Evolutionary conservation across 2,113 vertebrate genomes (phyloP).

Genomic region (Apteryx owenii): DNA sequence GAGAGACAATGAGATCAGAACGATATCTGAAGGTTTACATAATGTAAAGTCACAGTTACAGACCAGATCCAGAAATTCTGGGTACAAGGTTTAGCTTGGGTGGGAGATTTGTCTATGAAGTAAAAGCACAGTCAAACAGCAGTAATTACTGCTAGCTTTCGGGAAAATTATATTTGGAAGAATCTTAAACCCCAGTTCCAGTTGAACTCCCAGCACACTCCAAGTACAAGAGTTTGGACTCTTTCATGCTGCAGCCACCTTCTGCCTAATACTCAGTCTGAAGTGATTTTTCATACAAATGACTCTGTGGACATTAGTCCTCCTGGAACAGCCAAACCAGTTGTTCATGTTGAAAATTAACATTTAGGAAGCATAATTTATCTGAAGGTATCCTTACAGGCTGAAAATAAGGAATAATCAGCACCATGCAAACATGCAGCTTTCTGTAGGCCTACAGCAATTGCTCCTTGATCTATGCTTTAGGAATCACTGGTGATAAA

Average conservation of each 20-base stretch:
- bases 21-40: rapidly evolving
- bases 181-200: neutral
- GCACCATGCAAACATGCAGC: rapidly evolving
- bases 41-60: rapidly evolving
- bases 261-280: neutral
- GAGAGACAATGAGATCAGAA: neutral
- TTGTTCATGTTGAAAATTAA: neutral
- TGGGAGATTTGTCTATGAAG: neutral
- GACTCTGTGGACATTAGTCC: neutral
- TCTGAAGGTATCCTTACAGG: neutral
- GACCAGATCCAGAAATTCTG: neutral
- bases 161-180: neutral
- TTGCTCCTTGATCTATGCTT: neutral
- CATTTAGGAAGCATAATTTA: neutral
- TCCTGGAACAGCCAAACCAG: neutral
- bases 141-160: neutral
- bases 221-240: neutral
- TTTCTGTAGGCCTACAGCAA: neutral
- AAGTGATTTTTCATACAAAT: neutral
- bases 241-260: neutral
- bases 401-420: neutral
- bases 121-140: neutral
- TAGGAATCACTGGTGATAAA: neutral
- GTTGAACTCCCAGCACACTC: too few species aligned
- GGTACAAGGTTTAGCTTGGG: neutral